Conservation (phyloP, 2,113 vertebrate genomes). For the Zootoca vivipara region DNA sequence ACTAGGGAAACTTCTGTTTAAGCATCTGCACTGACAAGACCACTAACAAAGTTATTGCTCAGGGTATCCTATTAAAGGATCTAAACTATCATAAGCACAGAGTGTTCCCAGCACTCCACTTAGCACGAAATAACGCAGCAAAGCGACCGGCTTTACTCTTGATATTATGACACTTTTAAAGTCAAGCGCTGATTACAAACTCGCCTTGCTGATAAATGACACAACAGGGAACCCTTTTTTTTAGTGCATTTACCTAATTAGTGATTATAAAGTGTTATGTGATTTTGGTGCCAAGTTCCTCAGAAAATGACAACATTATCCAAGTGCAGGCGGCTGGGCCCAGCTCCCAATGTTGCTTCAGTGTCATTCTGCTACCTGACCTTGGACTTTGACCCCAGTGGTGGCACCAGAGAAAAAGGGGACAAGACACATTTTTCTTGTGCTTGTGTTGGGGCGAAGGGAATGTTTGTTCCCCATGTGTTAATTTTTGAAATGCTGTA, state of each 20-base stretch:
- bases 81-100: neutral
- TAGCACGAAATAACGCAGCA: slow-evolving; percentile 13
- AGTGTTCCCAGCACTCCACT: slow-evolving; percentile 23
- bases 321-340: neutral
- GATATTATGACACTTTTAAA: slow-evolving; percentile 41
- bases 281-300: slow-evolving; percentile 29
- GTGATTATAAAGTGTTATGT: slow-evolving; percentile 46
- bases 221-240: slow-evolving; percentile 41
- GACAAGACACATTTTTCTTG: no score
- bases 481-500: no score
- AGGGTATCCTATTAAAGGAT: slow-evolving; percentile 23
- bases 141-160: slow-evolving; percentile 2
- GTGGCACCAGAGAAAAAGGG: neutral
- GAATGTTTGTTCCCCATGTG: no score
- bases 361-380: neutral
- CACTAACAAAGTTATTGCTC: slow-evolving; percentile 15
- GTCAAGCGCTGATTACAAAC: slow-evolving; percentile 53
- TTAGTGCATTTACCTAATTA: slow-evolving; percentile 61
- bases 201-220: slow-evolving; percentile 25
- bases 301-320: slow-evolving; percentile 39
- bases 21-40: neutral
- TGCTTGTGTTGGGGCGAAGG: no score
- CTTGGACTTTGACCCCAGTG: neutral
- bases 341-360: neutral
- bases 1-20: neutral